Conservation (phyloP, 2,888 invertebrate genomes). For the Drosophila diplacantha region DNA sequence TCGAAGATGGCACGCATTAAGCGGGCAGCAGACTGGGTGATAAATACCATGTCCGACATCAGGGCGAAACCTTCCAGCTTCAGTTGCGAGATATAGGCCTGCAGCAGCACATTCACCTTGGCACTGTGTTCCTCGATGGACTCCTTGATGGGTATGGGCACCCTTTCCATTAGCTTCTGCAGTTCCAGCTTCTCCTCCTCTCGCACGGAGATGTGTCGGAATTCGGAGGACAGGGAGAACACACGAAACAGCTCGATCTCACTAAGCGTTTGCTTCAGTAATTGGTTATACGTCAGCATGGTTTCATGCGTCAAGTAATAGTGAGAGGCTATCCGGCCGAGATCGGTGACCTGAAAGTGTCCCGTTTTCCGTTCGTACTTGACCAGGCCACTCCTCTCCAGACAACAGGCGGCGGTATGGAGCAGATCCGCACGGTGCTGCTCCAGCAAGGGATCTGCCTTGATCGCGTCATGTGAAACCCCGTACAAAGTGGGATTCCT, state of each 20-base stretch:
- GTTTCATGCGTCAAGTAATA: conserved; percentile 99
- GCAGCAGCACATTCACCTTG: conserved; percentile 95
- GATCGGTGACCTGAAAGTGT: conserved; percentile 91
- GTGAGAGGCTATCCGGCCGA: conserved; percentile 98
- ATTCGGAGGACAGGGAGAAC: conserved; percentile 98
- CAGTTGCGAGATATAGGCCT: conserved; percentile 98
- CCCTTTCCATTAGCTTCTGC: conserved; percentile 92
- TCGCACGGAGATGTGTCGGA: conserved; percentile 93
- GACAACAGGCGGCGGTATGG: conserved; percentile 93
- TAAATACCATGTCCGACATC: conserved; percentile 99
- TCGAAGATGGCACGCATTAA: conserved; percentile 98
- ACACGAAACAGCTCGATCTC: conserved; percentile 98
- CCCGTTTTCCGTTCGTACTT: conserved; percentile 98
- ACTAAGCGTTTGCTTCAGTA: conserved; percentile 95
- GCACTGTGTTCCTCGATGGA: conserved; percentile 97
- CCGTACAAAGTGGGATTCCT: conserved; percentile 94
- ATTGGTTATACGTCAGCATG: conserved; percentile 97
- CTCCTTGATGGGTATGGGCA: conserved; percentile 99
- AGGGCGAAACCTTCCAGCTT: conserved; percentile 98
- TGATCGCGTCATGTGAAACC: conserved; percentile 86
- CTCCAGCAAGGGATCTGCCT: conserved; percentile 91
- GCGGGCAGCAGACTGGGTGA: conserved; percentile 97
- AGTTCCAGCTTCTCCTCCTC: conserved; percentile 98
- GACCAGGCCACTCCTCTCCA: conserved; percentile 96
- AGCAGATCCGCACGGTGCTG: conserved; percentile 94